Evolutionary conservation across 2,797 vertebrate genomes (phyloP).

Genomic region (Pangasius sanitwongsei): DNA sequence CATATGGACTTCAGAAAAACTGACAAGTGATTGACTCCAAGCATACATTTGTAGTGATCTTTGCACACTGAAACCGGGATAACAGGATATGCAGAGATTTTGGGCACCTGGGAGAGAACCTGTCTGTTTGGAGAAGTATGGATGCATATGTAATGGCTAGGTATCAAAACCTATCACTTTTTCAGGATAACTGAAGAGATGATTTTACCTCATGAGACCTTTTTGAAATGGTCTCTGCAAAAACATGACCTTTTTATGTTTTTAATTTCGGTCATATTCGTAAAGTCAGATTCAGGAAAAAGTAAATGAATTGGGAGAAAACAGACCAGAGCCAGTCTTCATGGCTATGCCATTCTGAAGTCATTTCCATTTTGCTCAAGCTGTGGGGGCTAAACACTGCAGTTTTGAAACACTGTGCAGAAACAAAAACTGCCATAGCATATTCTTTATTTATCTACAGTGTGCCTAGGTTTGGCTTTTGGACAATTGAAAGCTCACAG

Average conservation of each 20-base stretch:
- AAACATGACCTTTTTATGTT: constrained; percentile 29
- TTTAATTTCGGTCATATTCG: not conserved
- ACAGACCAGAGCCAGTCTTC: not conserved
- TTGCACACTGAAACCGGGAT: constrained; percentile 21
- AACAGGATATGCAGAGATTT: constrained; percentile 35
- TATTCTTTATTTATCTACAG: constrained; percentile 73
- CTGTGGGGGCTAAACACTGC: constrained; percentile 39
- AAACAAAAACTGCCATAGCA: constrained; percentile 71
- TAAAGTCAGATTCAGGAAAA: not conserved
- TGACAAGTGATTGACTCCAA: constrained; percentile 42
- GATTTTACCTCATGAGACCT: constrained; percentile 67
- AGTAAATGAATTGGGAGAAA: constrained; percentile 31
- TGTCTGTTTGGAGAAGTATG: constrained; percentile 48
- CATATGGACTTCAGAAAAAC: constrained; percentile 37
- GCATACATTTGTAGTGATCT: constrained; percentile 55
- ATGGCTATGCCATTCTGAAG: not conserved
- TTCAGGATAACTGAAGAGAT: constrained; percentile 67
- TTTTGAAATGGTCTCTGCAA: constrained; percentile 24
- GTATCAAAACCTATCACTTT: constrained; percentile 40
- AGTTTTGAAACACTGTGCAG: constrained; percentile 51
- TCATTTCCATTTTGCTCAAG: constrained; percentile 35
- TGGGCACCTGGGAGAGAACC: constrained; percentile 21
- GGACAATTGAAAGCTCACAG: constrained; percentile 71
- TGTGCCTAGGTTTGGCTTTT: constrained; percentile 79
- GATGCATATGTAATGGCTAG: constrained; percentile 20